These are phyloP conservation scores for Heteromormyrus szaboi DNA, from an alignment of 2,797 vertebrate species.

Conservation along the genomic window DNA sequence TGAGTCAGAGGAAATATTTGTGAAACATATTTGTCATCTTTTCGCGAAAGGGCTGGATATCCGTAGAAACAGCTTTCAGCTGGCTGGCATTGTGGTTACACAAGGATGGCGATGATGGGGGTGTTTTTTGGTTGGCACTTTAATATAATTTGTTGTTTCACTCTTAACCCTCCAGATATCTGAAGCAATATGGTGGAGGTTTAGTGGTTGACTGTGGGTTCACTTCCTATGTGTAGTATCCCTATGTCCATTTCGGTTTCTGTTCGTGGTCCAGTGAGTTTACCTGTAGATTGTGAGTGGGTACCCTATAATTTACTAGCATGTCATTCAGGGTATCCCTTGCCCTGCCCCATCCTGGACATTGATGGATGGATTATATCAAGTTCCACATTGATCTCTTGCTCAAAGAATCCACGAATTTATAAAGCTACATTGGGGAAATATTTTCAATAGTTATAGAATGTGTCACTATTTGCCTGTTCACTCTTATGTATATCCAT, in stretches of 20 bases:
- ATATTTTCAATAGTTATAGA: not conserved
- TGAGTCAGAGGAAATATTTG: not conserved
- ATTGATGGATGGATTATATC: not conserved
- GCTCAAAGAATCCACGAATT: not conserved
- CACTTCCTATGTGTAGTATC: not conserved
- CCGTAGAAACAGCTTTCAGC: not conserved
- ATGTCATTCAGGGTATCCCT: not conserved
- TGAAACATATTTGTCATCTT: not conserved
- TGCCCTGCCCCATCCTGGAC: not conserved
- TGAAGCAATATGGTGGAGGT: not conserved
- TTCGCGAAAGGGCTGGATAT: not conserved
- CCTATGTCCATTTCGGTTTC: not conserved
- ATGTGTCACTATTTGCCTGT: not conserved
- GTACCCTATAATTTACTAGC: not conserved
- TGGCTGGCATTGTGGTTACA: not conserved
- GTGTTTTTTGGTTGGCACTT: not conserved
- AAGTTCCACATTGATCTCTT: not conserved
- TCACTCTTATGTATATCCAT: not conserved
- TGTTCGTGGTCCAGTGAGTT: not conserved
- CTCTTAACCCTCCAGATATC: not conserved
- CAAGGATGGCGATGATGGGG: not conserved
- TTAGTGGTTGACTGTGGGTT: not conserved
- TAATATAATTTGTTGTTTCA: not conserved
- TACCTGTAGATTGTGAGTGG: not conserved
- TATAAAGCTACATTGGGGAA: not conserved